Percentiles rank a stretch among this genome's conserved stretches.
Evolutionary conservation across 2,888 invertebrate genomes (phyloP).

Genomic region (Opisthograptis luteolata): DNA sequence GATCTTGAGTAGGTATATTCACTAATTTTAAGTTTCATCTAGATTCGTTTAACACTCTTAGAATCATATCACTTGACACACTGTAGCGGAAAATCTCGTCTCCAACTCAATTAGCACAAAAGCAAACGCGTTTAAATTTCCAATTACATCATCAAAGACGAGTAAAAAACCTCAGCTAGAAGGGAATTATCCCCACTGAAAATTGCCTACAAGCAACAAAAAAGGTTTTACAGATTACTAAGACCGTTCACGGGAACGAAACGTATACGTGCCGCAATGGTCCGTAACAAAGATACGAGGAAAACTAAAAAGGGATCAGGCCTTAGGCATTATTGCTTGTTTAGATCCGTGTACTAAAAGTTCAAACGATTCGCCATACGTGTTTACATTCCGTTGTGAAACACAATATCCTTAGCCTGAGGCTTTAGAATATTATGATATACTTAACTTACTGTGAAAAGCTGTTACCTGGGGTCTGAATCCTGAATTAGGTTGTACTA

Average conservation of each 20-base stretch:
- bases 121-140: not conserved
- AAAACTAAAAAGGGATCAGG: conserved; percentile 29
- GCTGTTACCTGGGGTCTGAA: too few species aligned
- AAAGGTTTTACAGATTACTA: conserved; percentile 24
- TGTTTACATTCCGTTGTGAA: conserved; percentile 9
- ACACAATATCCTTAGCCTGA: conserved; percentile 10
- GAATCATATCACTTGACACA: not conserved
- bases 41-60: not conserved
- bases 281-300: conserved; percentile 18
- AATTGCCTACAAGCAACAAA: conserved; percentile 14
- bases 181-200: conserved; percentile 10
- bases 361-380: conserved; percentile 17
- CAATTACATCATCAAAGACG: not conserved
- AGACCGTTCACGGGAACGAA: conserved; percentile 11
- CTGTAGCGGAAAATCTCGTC: not conserved
- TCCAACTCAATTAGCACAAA: not conserved
- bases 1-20: too few species aligned
- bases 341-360: conserved; percentile 17
- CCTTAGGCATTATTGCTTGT: conserved; percentile 27
- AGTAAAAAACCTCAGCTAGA: conserved; percentile 6
- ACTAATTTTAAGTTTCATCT: too few species aligned
- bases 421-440: conserved; percentile 9
- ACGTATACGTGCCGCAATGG: conserved; percentile 11
- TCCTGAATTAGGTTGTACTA: too few species aligned
- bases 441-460: too few species aligned